Conservation (phyloP, 2,888 invertebrate genomes). For the Idaea straminata region DNA sequence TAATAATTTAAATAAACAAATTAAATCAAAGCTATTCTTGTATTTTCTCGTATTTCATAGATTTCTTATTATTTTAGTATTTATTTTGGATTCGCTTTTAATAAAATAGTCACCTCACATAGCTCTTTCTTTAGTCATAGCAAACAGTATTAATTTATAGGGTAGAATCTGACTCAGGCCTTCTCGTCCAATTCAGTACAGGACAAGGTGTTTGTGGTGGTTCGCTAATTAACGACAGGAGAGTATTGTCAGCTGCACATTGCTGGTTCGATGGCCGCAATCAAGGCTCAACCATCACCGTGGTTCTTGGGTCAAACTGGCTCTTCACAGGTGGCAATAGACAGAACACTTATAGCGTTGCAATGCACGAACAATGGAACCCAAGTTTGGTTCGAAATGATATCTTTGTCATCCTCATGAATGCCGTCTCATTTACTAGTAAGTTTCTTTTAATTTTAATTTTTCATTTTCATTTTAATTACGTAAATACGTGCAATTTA, state of each 20-base stretch:
- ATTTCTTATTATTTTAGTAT: too few relatives aligned
- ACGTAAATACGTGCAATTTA: too few relatives aligned
- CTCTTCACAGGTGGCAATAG: conserved; percentile 55
- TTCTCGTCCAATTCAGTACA: conserved; percentile 28
- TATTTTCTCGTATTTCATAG: too few relatives aligned
- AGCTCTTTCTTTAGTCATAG: too few relatives aligned
- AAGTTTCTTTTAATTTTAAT: not conserved
- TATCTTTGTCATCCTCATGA: conserved; percentile 38
- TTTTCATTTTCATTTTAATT: too few relatives aligned
- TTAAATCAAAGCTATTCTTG: too few relatives aligned
- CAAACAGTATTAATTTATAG: too few relatives aligned
- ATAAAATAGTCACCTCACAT: too few relatives aligned
- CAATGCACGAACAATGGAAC: conserved; percentile 5
- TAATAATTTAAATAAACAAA: too few relatives aligned
- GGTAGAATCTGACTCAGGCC: too few relatives aligned
- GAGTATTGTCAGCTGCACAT: conserved; percentile 24
- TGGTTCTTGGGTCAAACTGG: conserved; percentile 48
- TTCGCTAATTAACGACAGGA: conserved; percentile 37
- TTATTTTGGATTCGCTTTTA: too few relatives aligned
- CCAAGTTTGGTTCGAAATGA: conserved; percentile 42
- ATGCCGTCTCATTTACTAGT: not conserved
- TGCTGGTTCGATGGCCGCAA: conserved; percentile 51
- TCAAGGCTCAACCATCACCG: conserved; percentile 46
- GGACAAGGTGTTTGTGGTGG: conserved; percentile 51
- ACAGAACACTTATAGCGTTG: conserved; percentile 26